Evolutionary conservation across 2,797 vertebrate species (phyloP).

Genomic region (Phrynocephalus guinanensis): DNA sequence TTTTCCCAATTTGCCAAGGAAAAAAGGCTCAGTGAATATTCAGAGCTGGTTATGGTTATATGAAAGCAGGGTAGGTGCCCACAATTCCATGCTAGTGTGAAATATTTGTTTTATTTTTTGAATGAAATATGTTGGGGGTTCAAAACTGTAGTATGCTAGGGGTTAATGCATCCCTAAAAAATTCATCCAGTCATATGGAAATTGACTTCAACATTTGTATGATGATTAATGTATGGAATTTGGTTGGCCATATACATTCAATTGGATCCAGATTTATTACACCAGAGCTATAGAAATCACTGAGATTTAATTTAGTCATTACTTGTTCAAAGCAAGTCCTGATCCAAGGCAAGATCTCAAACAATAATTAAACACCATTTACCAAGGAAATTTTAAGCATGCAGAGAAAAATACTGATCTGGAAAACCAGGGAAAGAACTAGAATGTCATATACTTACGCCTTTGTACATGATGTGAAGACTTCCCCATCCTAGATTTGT

Average conservation of each 20-base stretch:
- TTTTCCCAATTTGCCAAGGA: not conserved
- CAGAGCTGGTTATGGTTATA: not conserved
- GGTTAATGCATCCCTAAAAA: too few relatives aligned
- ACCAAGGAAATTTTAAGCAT: not conserved
- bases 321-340: not conserved
- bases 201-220: too few relatives aligned
- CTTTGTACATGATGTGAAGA: slow-evolving; percentile 25
- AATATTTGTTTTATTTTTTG: not conserved
- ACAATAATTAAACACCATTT: not conserved
- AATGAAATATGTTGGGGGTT: not conserved
- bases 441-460: slow-evolving; percentile 5
- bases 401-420: not conserved
- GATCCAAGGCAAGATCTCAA: not conserved
- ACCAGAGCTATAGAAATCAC: not conserved
- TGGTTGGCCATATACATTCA: too few relatives aligned
- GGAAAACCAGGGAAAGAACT: slow-evolving; percentile 6
- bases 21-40: not conserved
- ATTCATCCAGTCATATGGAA: too few relatives aligned
- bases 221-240: too few relatives aligned
- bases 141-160: not conserved
- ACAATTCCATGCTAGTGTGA: not conserved
- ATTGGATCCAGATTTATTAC: not conserved
- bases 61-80: not conserved
- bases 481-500: slow-evolving; percentile 27
- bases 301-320: not conserved